phyloP scores from a whole-genome alignment of 2,113 vertebrate species.

The Brachionichthys hirsutus region DNA sequence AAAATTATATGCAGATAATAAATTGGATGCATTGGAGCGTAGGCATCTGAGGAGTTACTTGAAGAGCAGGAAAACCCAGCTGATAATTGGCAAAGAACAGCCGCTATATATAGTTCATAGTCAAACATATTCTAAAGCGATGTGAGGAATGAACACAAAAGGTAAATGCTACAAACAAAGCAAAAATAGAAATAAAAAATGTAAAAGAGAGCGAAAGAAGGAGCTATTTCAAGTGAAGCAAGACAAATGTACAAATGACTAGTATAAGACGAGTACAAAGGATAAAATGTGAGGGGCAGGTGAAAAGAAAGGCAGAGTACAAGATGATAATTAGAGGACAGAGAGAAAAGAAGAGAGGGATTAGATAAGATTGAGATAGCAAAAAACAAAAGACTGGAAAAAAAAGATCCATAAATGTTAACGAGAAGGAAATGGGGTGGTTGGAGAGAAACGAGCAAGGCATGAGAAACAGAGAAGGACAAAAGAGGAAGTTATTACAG shows the following conservation, averaged over 20 bases:
- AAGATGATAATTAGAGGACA: too few relatives aligned
- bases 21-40: too few relatives aligned
- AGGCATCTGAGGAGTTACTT: too few relatives aligned
- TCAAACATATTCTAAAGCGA: neutral
- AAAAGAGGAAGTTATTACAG: conserved; percentile 49
- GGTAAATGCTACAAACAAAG: neutral
- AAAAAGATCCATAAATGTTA: neutral
- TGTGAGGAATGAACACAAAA: neutral
- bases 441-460: conserved; percentile 8
- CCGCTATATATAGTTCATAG: neutral
- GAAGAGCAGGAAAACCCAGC: too few relatives aligned
- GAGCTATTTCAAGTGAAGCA: too few relatives aligned
- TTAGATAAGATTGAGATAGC: neutral
- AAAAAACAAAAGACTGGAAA: neutral
- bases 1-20: too few relatives aligned
- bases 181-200: neutral
- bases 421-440: neutral
- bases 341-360: neutral
- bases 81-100: too few relatives aligned
- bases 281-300: too few relatives aligned
- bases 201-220: neutral
- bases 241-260: too few relatives aligned
- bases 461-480: conserved; percentile 30
- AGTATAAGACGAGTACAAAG: too few relatives aligned
- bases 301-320: too few relatives aligned